Conservation (phyloP, 1,140 invertebrate genomes). For the Bombus superbus region DNA sequence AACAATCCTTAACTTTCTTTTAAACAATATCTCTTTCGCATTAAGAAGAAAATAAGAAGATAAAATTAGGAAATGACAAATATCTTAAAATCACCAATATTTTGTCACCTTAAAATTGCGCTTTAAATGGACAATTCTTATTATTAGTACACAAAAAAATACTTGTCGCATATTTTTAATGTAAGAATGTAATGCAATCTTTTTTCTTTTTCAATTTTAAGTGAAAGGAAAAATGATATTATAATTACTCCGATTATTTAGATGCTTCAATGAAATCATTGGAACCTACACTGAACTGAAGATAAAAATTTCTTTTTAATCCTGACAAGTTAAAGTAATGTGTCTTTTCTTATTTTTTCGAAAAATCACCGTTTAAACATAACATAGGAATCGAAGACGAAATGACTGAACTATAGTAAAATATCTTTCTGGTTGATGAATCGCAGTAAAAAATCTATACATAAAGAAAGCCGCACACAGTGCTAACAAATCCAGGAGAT, state of each 20-base stretch:
- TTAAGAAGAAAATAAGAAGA: not conserved
- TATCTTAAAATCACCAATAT: not conserved
- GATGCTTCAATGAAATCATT: not conserved
- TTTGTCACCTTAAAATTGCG: not conserved
- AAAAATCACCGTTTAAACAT: not conserved
- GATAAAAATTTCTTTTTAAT: not conserved
- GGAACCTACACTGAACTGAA: not conserved
- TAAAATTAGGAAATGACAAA: not conserved
- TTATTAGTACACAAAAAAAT: constrained; percentile 25
- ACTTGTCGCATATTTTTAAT: constrained; percentile 2
- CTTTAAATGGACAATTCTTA: constrained; percentile 32
- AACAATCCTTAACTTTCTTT: not conserved
- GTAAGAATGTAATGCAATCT: not conserved
- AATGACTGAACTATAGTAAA: not conserved
- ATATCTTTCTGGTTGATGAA: not conserved
- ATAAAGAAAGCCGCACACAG: constrained; percentile 18
- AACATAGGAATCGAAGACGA: not conserved
- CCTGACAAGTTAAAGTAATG: not conserved
- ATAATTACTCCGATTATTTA: not conserved
- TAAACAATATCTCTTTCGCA: not conserved
- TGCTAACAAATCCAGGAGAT: constrained; percentile 17
- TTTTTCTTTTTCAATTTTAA: not conserved
- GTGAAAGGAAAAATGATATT: not conserved
- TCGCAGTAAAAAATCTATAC: constrained; percentile 23
- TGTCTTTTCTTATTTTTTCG: not conserved